Base-by-base conservation (phyloP, 2,113 vertebrate species). In the Brachypteracias leptosomus region DNA sequence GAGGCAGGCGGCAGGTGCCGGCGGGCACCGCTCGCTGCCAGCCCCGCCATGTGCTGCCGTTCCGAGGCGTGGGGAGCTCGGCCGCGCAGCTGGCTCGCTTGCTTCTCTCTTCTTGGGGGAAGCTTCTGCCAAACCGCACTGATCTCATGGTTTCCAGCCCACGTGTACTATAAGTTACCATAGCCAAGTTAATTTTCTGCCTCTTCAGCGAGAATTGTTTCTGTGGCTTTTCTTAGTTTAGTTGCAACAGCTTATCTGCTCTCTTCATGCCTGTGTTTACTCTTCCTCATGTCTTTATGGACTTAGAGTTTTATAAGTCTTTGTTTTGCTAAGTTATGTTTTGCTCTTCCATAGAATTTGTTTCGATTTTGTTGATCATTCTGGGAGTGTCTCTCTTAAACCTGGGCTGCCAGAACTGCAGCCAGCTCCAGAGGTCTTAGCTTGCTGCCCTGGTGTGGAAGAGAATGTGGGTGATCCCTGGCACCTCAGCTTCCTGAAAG, bases 391-490 rank as follows among this genome's bases (percentile, higher is more conserved):
- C 29, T 28, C 4, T 26, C 4, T 54, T 68, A 61, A 80, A 47
- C 11, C 13, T 16, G 49, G 44, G 16, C 22, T 83, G 21, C 20
- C 24, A 55, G 29, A 55, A n/a, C 29, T 75, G 42, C 35, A 38
- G 25, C 14, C 29, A 20, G 6, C 10, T 84, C 3, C 15, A 24
- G 33, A 40, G 19, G 22, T n/a, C 38, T 40, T 38, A 13, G 38
- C 38, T 66, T 47, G 13, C 31, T 62, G 21, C 14, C 10, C 26
- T 0, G 0, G 5, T 31, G 16, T 61, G 17, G 25, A 20, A 15
- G 25, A n/a, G 29, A 33, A 8, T 3, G 1, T 29, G 13, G 10
- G 13, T 91, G 59, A 62, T 40, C 10, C 6, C 19, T n/a, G 46
- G 8, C 59, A 25, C 7, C 25, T 79, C 0, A 2, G 5, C 12